Evolutionary conservation across 53 echinoderm and acorn worm genomes (phyloP), one percentile per base, ranked within the genome.

Genomic region (Echinarachnius parma): DNA sequence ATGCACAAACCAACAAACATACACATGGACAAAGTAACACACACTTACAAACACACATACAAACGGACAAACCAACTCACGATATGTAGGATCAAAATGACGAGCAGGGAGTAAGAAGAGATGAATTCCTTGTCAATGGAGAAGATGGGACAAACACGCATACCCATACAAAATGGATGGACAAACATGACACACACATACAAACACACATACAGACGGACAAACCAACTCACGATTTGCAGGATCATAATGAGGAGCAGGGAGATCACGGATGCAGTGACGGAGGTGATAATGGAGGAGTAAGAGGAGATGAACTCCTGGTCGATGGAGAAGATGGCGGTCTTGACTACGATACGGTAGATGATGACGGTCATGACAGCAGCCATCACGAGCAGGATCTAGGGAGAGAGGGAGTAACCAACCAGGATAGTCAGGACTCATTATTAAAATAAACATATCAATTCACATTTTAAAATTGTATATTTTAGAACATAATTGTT

Each of bases 331-430:
- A 92, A 88, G 34, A 98, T 69, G 25, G 92, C 92, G 0, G 80
- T 64, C 80, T 85, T 87, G 75, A 98, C 80, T 3, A 80, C 98
- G 36, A 98, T 98, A 48, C 98, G 82, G 81, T 98, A 98, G 47
- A 98, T 58, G 62, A 98, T 92, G 34, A 98, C 86, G 28, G 92
- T 88, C 14, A 88, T 66, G 5, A 98, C 98, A 23, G 91, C 87
- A 4, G 98, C 92, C 64, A 98, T 65, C 26, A 98, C 98, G 1
- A 98, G 88, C 30, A 80, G 53, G 58, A 98, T 98, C 98, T 98
- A 61, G 24, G 23, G 19, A 52, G 28, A 31, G 23, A 26, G 11
- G n/a, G n/a, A n/a, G n/a, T n/a, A n/a, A n/a, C n/a, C n/a, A n/a
- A n/a, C n/a, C n/a, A n/a, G n/a, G n/a, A n/a, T n/a, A n/a, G n/a